Evolutionary conservation across 2,113 vertebrate species (phyloP).

Genomic region (Phyllopteryx taeniolatus): DNA sequence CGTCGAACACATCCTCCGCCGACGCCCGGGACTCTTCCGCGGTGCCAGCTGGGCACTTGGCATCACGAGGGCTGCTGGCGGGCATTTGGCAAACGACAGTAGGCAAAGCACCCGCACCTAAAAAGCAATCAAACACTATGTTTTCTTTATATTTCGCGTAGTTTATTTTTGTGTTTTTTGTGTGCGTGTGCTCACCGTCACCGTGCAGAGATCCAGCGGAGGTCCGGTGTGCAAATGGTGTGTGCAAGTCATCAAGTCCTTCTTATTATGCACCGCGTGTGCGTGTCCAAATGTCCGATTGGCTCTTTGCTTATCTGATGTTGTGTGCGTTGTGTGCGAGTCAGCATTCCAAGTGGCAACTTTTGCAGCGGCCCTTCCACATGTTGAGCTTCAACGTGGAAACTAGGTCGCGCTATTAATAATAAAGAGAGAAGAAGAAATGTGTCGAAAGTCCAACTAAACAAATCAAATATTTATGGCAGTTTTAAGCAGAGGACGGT

Average conservation of each 20-base stretch:
- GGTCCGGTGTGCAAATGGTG: not conserved
- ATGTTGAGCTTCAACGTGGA: not conserved
- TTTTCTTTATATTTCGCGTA: too few species aligned
- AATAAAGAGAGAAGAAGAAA: not conserved
- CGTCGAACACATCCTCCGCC: constrained; percentile 81
- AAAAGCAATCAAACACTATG: not conserved
- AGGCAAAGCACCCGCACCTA: not conserved
- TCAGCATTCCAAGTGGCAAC: not conserved
- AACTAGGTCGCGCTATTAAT: not conserved
- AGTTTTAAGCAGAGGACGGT: not conserved
- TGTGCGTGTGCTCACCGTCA: not conserved
- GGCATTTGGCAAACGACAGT: not conserved
- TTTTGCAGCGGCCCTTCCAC: too few species aligned
- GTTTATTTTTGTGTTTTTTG: too few species aligned
- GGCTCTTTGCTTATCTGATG: constrained; percentile 4
- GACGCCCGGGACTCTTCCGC: not conserved
- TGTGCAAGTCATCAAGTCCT: not conserved
- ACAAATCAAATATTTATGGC: not conserved
- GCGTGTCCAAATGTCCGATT: not conserved
- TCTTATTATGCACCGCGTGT: not conserved
- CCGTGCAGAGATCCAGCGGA: not conserved
- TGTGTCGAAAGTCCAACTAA: not conserved
- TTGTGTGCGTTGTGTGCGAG: not conserved
- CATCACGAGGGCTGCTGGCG: not conserved
- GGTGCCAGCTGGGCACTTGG: not conserved